Conservation (phyloP, 2,113 vertebrate genomes). For the Laterallus jamaicensis region DNA sequence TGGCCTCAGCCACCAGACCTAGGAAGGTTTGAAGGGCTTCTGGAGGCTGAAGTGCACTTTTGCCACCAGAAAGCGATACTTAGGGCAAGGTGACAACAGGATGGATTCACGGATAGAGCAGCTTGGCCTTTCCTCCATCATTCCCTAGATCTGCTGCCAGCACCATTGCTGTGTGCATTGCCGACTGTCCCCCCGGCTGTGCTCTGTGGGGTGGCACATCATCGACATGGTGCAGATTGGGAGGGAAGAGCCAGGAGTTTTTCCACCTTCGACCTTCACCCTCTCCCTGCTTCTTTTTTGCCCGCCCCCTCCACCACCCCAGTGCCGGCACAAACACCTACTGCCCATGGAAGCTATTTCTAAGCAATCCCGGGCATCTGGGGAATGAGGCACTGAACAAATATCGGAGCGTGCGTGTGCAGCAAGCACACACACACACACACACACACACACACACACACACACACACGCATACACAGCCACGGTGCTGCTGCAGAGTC, state of each 20-base stretch:
- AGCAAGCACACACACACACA: neutral
- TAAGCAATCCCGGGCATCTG: slow-evolving; percentile 59
- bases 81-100: neutral
- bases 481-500: slow-evolving; percentile 54
- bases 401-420: slow-evolving; percentile 35
- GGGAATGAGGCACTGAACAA: slow-evolving; percentile 55
- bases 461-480: neutral
- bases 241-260: slow-evolving; percentile 7
- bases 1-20: neutral
- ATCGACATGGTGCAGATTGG: neutral
- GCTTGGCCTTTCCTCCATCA: neutral
- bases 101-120: neutral
- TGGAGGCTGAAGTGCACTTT: neutral
- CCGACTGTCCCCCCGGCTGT: neutral
- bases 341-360: slow-evolving; percentile 67
- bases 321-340: slow-evolving; percentile 29
- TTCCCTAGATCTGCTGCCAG: neutral
- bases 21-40: neutral
- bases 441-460: neutral
- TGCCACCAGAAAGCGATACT: neutral
- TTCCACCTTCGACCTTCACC: slow-evolving; percentile 46
- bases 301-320: neutral
- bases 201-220: neutral
- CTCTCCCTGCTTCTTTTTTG: neutral
- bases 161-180: fast-evolving